Conservation (phyloP, 2,888 invertebrate genomes). For the Dysmachus trigonus region DNA sequence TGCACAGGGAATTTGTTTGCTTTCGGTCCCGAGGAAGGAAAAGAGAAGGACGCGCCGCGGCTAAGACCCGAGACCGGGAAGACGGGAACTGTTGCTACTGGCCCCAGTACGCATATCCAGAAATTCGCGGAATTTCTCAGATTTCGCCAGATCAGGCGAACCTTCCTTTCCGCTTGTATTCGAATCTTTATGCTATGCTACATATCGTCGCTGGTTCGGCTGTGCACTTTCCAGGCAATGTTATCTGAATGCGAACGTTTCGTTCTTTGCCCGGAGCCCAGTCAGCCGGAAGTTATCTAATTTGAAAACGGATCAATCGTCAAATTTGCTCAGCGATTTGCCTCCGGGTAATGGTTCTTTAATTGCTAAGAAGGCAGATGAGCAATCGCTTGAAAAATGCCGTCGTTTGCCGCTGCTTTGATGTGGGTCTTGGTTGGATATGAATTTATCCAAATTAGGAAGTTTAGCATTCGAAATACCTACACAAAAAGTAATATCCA, state of each 20-base stretch:
- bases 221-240: not conserved
- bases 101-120: not conserved
- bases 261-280: not conserved
- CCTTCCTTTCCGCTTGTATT: not conserved
- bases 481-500: not conserved
- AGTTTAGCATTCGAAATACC: not conserved
- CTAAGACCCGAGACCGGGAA: not conserved
- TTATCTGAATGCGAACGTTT: not conserved
- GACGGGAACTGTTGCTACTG: conserved; percentile 8
- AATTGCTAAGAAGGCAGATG: not conserved
- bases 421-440: not conserved
- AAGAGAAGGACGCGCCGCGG: not conserved
- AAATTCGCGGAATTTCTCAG: not conserved
- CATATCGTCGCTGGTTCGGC: not conserved
- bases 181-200: no score
- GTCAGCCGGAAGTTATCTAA: conserved; percentile 18
- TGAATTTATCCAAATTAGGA: not conserved
- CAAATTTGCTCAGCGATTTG: conserved; percentile 5
- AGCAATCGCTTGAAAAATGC: not conserved
- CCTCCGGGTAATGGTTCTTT: not conserved
- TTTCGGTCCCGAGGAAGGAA: not conserved
- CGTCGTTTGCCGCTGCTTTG: not conserved
- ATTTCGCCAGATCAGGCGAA: not conserved
- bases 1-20: not conserved
- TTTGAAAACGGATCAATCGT: conserved; percentile 14